A percentile compares a stretch with the other conserved stretches of the same genome.
Evolutionary conservation across 1,140 invertebrate genomes (phyloP).

Genomic region (Caenorhabditis remanei): DNA sequence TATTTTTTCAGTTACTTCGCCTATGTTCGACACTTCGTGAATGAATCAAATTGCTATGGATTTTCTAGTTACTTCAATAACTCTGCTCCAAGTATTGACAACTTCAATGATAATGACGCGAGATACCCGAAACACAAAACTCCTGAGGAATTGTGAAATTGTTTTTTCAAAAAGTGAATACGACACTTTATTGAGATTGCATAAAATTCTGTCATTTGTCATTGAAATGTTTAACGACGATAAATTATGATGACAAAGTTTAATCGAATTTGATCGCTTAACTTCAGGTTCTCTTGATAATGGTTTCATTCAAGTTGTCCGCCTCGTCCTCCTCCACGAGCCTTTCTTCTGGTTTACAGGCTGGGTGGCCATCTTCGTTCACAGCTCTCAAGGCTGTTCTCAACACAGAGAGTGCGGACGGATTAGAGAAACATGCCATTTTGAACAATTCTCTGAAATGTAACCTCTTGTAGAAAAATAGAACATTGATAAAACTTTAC

Average conservation of each 20-base stretch:
- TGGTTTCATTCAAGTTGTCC: neutral
- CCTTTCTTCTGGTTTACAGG: neutral
- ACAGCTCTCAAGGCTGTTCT: neutral
- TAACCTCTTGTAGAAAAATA: neutral
- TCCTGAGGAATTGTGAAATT: too few relatives aligned
- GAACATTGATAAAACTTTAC: neutral
- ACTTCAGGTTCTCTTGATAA: neutral
- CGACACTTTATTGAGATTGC: too few relatives aligned
- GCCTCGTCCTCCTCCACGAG: neutral
- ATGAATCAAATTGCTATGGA: conserved; percentile 4
- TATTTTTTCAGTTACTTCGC: neutral
- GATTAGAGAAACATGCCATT: conserved; percentile 15
- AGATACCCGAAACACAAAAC: too few relatives aligned
- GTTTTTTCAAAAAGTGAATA: too few relatives aligned
- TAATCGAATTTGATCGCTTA: too few relatives aligned
- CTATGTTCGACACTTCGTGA: neutral
- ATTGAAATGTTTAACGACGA: too few relatives aligned
- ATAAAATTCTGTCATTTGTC: too few relatives aligned
- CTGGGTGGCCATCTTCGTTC: neutral
- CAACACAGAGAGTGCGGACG: neutral
- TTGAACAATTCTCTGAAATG: conserved; percentile 34
- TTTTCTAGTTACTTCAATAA: too few relatives aligned
- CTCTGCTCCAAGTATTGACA: too few relatives aligned
- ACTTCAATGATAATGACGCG: too few relatives aligned
- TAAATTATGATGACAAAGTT: too few relatives aligned